Conservation (phyloP, 2,888 invertebrate genomes). For the Pteria penguin region DNA sequence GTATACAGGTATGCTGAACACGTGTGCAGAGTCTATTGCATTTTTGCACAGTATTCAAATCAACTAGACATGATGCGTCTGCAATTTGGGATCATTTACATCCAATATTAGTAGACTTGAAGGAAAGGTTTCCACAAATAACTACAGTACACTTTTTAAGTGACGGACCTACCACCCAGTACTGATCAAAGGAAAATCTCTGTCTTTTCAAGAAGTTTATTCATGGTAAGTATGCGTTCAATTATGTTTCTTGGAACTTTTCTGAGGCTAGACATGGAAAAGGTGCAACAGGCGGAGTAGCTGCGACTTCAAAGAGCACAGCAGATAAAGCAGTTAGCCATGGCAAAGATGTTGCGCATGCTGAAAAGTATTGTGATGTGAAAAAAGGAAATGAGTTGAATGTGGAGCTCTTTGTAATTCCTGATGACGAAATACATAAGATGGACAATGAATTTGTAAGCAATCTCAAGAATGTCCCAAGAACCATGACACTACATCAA, state of each 20-base stretch:
- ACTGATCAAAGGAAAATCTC: constrained; percentile 20
- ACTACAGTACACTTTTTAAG: neutral
- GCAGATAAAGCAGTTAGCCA: constrained; percentile 7
- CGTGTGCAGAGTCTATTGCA: neutral
- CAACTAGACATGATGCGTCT: constrained; percentile 14
- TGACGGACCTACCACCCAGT: constrained; percentile 28
- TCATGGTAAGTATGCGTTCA: constrained; percentile 1
- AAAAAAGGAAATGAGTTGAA: neutral
- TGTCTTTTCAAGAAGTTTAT: neutral
- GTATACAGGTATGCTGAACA: constrained; percentile 21
- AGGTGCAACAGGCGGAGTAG: constrained; percentile 17
- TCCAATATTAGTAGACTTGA: neutral
- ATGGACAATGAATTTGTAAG: neutral
- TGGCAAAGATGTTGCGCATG: constrained; percentile 16
- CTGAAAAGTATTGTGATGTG: neutral
- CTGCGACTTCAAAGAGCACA: neutral
- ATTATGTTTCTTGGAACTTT: constrained; percentile 22
- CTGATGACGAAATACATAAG: neutral
- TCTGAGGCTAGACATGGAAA: constrained; percentile 23
- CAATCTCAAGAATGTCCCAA: neutral
- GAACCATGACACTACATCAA: neutral
- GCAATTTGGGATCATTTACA: constrained; percentile 9
- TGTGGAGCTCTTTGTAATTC: neutral
- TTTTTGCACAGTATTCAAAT: constrained; percentile 22
- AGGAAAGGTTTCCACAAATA: constrained; percentile 6